A percentile compares a stretch with the other conserved stretches of the same genome.
Conservation (phyloP, 1,140 invertebrate genomes). For the Drosophila takahashii region DNA sequence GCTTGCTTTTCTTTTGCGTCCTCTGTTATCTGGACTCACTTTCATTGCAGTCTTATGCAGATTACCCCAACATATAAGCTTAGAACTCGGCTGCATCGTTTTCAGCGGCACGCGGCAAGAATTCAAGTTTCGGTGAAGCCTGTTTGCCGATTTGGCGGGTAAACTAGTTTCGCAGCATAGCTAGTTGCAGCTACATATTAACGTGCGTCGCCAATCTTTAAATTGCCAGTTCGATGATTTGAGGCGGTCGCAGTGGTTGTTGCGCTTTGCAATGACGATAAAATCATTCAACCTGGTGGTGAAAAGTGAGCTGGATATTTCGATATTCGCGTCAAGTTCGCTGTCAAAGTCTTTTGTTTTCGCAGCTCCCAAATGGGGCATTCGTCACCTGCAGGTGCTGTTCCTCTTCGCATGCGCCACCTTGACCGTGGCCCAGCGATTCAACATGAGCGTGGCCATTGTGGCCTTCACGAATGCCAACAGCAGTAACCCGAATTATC, state of each 20-base stretch:
- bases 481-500: conserved; percentile 74
- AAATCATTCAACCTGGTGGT: conserved; percentile 40
- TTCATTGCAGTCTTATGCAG: background rate
- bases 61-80: background rate
- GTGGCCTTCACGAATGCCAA: conserved; percentile 78
- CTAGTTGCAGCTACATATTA: conserved; percentile 8
- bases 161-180: conserved; percentile 32
- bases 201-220: background rate
- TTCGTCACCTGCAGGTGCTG: conserved; percentile 87
- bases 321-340: background rate
- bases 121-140: conserved; percentile 35
- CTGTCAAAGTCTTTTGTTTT: conserved; percentile 12
- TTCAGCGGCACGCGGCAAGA: conserved; percentile 11
- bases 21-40: conserved; percentile 6
- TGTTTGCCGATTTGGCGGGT: conserved; percentile 19
- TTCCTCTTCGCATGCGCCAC: conserved; percentile 87
- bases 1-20: background rate
- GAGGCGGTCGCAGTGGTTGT: conserved; percentile 8
- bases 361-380: conserved; percentile 25
- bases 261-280: conserved; percentile 34
- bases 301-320: conserved; percentile 25
- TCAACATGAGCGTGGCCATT: conserved; percentile 78
- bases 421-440: conserved; percentile 86
- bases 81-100: conserved; percentile 13
- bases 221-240: conserved; percentile 26